A percentile compares a stretch with the other conserved stretches of the same genome.
phyloP scores from a whole-genome alignment of 2,888 invertebrate genomes.

The Clanis bilineata region DNA sequence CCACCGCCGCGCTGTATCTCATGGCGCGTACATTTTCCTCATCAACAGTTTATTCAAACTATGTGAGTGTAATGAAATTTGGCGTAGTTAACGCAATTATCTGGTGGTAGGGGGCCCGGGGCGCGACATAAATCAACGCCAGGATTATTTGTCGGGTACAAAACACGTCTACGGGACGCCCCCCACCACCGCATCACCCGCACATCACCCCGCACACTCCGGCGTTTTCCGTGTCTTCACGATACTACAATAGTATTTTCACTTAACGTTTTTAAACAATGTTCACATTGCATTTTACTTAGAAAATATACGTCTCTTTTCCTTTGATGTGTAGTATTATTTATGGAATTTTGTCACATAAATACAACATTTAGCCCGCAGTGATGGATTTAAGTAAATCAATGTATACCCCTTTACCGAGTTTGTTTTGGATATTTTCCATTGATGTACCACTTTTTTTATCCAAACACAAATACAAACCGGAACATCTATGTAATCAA shows the following conservation, averaged over 20 bases:
- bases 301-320: no score
- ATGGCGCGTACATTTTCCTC: background rate
- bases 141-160: slow-evolving; percentile 6
- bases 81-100: background rate
- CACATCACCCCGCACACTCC: background rate
- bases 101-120: background rate
- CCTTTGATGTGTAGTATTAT: background rate
- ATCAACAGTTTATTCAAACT: background rate
- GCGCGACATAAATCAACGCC: background rate
- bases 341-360: no score
- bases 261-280: background rate
- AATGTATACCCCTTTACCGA: no score
- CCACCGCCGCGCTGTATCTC: no score
- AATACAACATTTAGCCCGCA: no score
- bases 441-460: no score
- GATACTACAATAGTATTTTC: background rate
- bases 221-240: background rate
- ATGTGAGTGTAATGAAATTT: background rate
- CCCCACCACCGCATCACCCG: background rate
- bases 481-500: no score
- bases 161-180: background rate
- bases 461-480: no score
- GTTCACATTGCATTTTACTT: no score
- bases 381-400: no score
- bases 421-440: no score